These are phyloP conservation scores for Drosophila sucinea DNA, from an alignment of 1,140 invertebrate genomes.

Conservation along the genomic window DNA sequence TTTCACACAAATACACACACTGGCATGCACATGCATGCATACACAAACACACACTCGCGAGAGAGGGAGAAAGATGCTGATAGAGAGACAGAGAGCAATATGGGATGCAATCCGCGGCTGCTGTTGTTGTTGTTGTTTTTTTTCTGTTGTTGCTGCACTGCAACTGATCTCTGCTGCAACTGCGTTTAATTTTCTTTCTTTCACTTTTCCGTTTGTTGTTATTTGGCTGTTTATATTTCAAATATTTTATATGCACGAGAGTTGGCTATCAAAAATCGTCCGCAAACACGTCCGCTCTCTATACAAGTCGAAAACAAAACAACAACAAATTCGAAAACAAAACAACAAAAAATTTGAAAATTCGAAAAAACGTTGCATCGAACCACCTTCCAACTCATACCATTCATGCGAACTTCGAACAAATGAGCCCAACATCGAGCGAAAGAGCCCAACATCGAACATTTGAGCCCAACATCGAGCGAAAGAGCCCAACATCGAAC, in stretches of 20 bases:
- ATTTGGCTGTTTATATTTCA: constrained; percentile 28
- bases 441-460: no score
- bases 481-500: no score
- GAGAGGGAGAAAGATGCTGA: not conserved
- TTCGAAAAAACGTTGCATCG: no score
- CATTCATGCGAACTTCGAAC: no score
- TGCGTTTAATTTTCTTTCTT: not conserved
- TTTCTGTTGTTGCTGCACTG: constrained; percentile 39
- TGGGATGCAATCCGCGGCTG: constrained; percentile 61
- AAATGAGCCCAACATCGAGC: no score
- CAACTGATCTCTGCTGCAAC: constrained; percentile 15
- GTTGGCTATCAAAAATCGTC: constrained; percentile 75
- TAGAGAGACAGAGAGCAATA: constrained; percentile 61
- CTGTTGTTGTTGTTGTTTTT: no score
- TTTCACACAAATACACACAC: constrained; percentile 19
- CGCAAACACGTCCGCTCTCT: no score
- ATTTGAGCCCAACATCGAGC: no score
- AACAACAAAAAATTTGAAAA: no score
- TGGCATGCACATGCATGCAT: not conserved
- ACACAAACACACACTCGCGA: constrained; percentile 12
- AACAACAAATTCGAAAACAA: no score
- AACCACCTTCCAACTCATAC: no score
- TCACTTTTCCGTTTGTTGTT: constrained; percentile 8
- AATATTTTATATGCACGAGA: constrained; percentile 59
- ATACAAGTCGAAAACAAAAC: no score